Evolutionary conservation across 2,113 vertebrate genomes (phyloP).

Genomic region (Forbesichthys papilliferus): DNA sequence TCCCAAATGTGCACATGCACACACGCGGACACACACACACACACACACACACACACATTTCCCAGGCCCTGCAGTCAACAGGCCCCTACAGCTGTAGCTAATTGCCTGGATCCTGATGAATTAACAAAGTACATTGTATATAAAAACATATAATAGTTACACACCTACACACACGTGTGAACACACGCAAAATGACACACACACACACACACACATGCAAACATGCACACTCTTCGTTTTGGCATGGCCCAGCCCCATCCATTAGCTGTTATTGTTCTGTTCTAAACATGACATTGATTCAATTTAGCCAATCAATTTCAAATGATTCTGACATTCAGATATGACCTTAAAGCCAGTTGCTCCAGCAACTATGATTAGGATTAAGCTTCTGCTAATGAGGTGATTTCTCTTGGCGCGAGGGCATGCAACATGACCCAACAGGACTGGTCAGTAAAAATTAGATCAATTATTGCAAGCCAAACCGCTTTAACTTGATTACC

Average conservation of each 20-base stretch:
- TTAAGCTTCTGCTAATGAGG: conserved; percentile 99
- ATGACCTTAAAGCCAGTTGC: conserved; percentile 99
- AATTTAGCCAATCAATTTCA: conserved; percentile 99
- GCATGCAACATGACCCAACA: conserved; percentile 80
- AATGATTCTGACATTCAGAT: conserved; percentile 99
- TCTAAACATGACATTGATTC: conserved; percentile 99
- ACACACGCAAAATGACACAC: conserved; percentile 13
- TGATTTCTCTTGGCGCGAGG: conserved; percentile 93
- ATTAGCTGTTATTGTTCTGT: conserved; percentile 99
- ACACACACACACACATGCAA: conserved; percentile 45
- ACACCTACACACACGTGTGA: conserved; percentile 5
- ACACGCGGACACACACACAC: too few relatives aligned
- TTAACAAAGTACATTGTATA: conserved; percentile 81
- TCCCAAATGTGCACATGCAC: too few relatives aligned
- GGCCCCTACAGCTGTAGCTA: conserved; percentile 88
- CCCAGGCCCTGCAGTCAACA: conserved; percentile 47
- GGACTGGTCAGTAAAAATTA: conserved; percentile 92
- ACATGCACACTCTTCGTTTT: conserved; percentile 76
- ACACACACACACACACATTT: conserved; percentile 7
- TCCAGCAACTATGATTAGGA: conserved; percentile 98
- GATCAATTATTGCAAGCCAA: conserved; percentile 98
- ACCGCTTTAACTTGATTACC: conserved; percentile 94
- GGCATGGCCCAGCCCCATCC: conserved; percentile 87
- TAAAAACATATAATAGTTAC: background rate
- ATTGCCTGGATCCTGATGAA: conserved; percentile 89